Conservation (phyloP, 2,888 invertebrate genomes). For the Parelbella ahira region DNA sequence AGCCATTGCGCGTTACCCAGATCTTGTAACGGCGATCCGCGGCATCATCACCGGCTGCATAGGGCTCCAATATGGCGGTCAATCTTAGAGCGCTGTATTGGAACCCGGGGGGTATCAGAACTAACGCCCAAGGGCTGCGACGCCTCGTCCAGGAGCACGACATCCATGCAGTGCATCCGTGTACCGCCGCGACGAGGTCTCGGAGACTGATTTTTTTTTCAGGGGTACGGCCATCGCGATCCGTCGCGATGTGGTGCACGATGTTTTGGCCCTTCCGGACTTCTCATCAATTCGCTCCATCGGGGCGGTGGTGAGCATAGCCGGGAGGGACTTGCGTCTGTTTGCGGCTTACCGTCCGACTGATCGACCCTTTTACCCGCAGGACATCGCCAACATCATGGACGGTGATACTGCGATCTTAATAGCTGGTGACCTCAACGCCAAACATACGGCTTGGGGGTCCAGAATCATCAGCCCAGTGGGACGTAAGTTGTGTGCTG, state of each 20-base stretch:
- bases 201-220: background rate
- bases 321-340: background rate
- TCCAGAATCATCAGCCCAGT: slow-evolving; percentile 1
- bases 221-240: background rate
- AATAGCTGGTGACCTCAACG: slow-evolving; percentile 11
- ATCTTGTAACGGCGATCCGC: background rate
- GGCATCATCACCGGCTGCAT: background rate
- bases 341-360: slow-evolving; percentile 3
- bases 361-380: background rate
- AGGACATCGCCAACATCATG: background rate
- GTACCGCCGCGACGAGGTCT: slow-evolving; percentile 1
- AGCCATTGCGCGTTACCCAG: background rate
- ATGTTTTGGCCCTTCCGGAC: background rate
- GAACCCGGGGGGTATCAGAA: background rate
- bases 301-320: background rate
- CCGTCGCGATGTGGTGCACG: slow-evolving; percentile 3
- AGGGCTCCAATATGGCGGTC: background rate
- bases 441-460: slow-evolving; percentile 11
- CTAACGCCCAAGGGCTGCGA: background rate
- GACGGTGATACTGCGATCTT: background rate
- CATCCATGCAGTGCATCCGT: background rate
- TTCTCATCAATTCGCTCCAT: background rate
- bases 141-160: background rate
- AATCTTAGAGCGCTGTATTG: background rate
- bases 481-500: slow-evolving; percentile 1